Percentiles rank a stretch among this genome's conserved stretches.
Evolutionary conservation across 2,888 invertebrate genomes (phyloP).

Genomic region (Branchipolynoe longqiensis): DNA sequence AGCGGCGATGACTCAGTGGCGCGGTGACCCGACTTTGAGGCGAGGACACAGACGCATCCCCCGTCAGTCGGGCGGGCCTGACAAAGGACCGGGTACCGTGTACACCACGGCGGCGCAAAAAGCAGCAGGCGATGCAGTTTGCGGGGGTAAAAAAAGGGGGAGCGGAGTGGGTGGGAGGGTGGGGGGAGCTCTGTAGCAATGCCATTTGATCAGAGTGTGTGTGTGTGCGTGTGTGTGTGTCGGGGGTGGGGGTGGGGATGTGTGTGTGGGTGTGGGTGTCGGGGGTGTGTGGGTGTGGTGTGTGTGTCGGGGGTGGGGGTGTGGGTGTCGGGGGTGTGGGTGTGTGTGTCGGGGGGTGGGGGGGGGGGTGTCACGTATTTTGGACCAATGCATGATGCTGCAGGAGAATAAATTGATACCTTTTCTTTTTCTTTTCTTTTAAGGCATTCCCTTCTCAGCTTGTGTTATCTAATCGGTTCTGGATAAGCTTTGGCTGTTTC

Average conservation of each 20-base stretch:
- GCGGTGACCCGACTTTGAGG: background rate
- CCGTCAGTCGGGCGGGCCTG: background rate
- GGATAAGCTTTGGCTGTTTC: too few species aligned
- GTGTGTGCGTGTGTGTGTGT: too few species aligned
- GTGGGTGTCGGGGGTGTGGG: too few species aligned
- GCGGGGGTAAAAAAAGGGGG: background rate
- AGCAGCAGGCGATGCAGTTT: background rate
- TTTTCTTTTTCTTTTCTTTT: too few species aligned
- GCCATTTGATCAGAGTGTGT: too few species aligned
- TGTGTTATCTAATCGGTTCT: too few species aligned
- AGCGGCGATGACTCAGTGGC: constrained; percentile 18
- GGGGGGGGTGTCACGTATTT: too few species aligned
- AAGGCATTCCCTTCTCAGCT: too few species aligned
- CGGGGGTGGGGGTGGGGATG: background rate
- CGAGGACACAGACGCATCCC: background rate
- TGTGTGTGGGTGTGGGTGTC: background rate
- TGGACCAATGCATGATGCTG: too few species aligned
- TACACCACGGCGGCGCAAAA: background rate
- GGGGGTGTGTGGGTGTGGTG: background rate
- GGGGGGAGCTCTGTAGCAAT: too few species aligned
- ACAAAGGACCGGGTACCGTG: background rate
- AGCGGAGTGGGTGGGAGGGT: background rate
- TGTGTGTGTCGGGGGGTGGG: background rate
- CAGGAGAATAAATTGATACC: too few species aligned
- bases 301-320: background rate